Conservation (phyloP, 2,113 vertebrate genomes). For the Chrysemys picta region DNA sequence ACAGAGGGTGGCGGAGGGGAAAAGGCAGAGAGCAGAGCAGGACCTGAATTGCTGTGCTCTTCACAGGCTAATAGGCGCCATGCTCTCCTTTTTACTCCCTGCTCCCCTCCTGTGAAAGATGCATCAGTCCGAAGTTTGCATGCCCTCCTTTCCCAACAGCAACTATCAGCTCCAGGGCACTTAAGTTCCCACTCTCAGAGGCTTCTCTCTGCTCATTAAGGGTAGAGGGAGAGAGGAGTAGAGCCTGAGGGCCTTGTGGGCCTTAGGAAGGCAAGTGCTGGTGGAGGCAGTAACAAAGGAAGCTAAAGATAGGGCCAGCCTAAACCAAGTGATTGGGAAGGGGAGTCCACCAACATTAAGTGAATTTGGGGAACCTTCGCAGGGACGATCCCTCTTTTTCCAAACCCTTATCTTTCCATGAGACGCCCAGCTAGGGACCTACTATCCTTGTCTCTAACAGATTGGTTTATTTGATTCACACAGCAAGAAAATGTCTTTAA, state of each 20-base stretch:
- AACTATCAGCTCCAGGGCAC: fast-evolving
- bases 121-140: background rate
- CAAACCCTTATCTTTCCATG: fast-evolving
- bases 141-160: background rate
- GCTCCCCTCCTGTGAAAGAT: background rate
- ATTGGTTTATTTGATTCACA: background rate
- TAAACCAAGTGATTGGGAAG: background rate
- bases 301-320: background rate
- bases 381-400: fast-evolving
- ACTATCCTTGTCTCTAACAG: background rate
- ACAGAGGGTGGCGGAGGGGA: background rate
- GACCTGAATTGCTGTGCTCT: background rate
- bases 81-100: background rate
- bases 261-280: background rate
- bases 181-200: background rate
- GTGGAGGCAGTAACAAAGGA: background rate
- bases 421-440: background rate
- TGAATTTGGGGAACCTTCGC: background rate
- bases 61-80: background rate
- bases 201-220: background rate
- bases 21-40: background rate
- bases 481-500: background rate
- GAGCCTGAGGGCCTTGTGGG: background rate
- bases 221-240: background rate
- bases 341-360: background rate